Percentiles rank a stretch among this genome's conserved stretches.
Conservation (phyloP, 2,113 vertebrate species). For the Centrocercus urophasianus region DNA sequence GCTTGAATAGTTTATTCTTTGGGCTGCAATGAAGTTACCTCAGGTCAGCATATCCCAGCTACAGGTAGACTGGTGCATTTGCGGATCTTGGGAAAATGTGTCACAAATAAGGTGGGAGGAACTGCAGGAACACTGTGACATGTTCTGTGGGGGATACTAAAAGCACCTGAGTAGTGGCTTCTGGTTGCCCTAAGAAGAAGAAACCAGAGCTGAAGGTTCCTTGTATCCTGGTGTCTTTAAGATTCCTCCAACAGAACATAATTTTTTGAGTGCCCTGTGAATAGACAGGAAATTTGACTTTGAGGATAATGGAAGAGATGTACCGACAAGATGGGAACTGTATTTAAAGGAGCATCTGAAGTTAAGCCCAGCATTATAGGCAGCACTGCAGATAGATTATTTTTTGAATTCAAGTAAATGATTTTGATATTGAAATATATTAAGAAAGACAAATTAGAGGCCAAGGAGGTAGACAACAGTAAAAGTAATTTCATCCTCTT, state of each 20-base stretch:
- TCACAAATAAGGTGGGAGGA: background rate
- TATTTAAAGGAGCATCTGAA: background rate
- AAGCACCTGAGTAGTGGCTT: background rate
- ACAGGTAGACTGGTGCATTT: background rate
- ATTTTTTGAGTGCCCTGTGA: background rate
- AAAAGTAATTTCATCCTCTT: background rate
- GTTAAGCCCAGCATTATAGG: background rate
- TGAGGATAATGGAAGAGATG: background rate
- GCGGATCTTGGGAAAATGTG: fast-evolving
- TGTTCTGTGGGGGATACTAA: background rate
- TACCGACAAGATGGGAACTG: background rate
- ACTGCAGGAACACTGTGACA: background rate
- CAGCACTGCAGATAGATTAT: background rate
- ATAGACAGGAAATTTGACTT: background rate
- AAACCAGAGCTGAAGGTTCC: background rate
- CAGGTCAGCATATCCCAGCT: background rate
- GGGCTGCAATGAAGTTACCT: background rate
- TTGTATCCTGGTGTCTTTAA: background rate
- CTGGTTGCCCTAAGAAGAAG: background rate
- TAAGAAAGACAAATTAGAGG: background rate
- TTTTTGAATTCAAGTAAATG: background rate
- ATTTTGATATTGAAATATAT: background rate
- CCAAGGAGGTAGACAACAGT: background rate
- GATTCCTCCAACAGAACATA: fast-evolving
- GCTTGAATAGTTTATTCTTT: background rate